Base-by-base conservation (phyloP, 2,888 invertebrate genomes). In the Plagodis dolabraria region DNA sequence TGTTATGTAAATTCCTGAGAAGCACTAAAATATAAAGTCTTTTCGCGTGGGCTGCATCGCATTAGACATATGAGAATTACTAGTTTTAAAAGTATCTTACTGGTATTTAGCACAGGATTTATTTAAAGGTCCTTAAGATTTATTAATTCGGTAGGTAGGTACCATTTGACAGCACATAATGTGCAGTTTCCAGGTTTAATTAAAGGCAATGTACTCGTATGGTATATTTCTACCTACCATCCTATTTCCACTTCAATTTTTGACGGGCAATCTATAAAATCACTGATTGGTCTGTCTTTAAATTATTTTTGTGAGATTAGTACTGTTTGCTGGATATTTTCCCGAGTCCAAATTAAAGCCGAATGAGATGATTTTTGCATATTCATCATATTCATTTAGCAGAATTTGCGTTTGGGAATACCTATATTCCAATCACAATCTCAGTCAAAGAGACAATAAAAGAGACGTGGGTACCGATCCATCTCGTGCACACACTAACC, bases 21-120 rank as follows among this genome's bases (percentile, higher is more conserved):
- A 64, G 57, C 54, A 59, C 58, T 63, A 53, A 44, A 54, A 57
- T 67, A 62, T 36, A 63, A 61, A 53, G 44, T 46, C 44, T 60
- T 67, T 69, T 63, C 59, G 69, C 69, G 70, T 74, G 75, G 70
- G 72, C 75, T 74, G 64, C 74, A 53, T 50, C 59, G 56, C 56
- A 53, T 56, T 49, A 22, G n/a, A n/a, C n/a, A 2, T 22, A 51
- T 60, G 51, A 49, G 56, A 57, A 57, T 53, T 61, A 61, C 53
- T 52, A 45, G 53, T 56, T 60, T 53, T 60, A 52, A 55, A 47
- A 54, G 47, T 9, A 43, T n/a, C 38, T 38, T 52, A 42, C 50
- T 47, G 53, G 55, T 60, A 49, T 60, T 60, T 52, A 52, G 55
- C 54, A n/a, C 46, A 54, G 51, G 45, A 55, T 55, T 60, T 60